A percentile compares a stretch with the other conserved stretches of the same genome.
Evolutionary conservation across 2,113 vertebrate genomes (phyloP).

Genomic region (Agelaius tricolor): DNA sequence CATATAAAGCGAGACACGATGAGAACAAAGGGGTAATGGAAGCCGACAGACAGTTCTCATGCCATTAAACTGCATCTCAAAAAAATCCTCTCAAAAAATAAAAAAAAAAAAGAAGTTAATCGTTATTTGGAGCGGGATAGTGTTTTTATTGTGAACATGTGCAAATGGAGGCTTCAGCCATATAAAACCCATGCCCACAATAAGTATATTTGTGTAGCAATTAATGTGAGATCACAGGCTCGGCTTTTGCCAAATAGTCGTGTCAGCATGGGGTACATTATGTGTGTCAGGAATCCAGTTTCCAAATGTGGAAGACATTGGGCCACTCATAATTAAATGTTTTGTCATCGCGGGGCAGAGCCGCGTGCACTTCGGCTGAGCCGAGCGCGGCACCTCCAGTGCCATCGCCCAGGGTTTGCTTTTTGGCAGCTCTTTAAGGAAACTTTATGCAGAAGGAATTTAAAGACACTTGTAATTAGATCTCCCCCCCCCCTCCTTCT

Average conservation of each 20-base stretch:
- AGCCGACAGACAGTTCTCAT: conserved; percentile 55
- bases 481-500: background rate
- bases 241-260: conserved; percentile 53
- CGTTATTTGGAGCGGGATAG: background rate
- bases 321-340: conserved; percentile 35
- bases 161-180: conserved; percentile 47
- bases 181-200: conserved; percentile 61
- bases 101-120: background rate
- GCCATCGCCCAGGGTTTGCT: conserved; percentile 20
- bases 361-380: conserved; percentile 7
- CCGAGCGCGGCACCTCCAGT: conserved; percentile 53
- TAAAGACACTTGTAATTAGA: conserved; percentile 71
- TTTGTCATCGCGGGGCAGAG: conserved; percentile 57
- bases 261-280: conserved; percentile 57
- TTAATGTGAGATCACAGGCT: conserved; percentile 73
- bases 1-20: conserved; percentile 3
- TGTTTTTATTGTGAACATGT: conserved; percentile 76
- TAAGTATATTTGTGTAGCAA: conserved; percentile 70
- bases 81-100: background rate
- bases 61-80: conserved; percentile 59
- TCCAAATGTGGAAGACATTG: conserved; percentile 45
- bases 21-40: conserved; percentile 61
- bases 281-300: conserved; percentile 55
- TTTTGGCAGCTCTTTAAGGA: conserved; percentile 73
- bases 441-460: conserved; percentile 66